Conservation (phyloP, 2,113 vertebrate genomes). For the Otolemur garnettii region DNA sequence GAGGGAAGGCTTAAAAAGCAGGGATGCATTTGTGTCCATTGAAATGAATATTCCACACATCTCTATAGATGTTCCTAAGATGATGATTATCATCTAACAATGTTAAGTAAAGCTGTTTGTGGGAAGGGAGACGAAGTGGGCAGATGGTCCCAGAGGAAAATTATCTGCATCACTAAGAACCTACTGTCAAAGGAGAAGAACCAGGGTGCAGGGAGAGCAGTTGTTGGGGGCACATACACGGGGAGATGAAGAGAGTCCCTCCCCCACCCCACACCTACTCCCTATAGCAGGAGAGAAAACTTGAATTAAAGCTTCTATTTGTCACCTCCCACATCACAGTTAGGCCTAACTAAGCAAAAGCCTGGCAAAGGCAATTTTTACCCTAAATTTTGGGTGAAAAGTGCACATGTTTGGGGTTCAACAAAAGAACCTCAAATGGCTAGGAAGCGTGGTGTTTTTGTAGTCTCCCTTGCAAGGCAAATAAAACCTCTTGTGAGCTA, state of each 20-base stretch:
- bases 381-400: background rate
- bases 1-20: background rate
- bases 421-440: background rate
- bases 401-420: background rate
- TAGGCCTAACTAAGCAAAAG: background rate
- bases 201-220: background rate
- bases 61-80: background rate
- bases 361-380: background rate
- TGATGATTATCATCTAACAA: background rate
- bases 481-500: background rate
- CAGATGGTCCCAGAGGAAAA: background rate
- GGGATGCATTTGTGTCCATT: background rate
- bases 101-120: background rate
- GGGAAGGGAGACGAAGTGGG: background rate
- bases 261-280: fast-evolving
- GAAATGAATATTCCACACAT: background rate
- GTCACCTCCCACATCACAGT: background rate
- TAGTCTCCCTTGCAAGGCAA: background rate
- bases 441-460: background rate
- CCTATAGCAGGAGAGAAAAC: background rate
- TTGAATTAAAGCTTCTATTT: background rate
- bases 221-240: background rate
- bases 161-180: background rate
- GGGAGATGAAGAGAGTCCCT: background rate
- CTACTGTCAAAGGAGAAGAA: background rate